Percentiles rank a stretch among this genome's conserved stretches.
These are phyloP conservation scores for Oligia latruncula DNA, from an alignment of 2,888 invertebrate species.

Conservation along the genomic window DNA sequence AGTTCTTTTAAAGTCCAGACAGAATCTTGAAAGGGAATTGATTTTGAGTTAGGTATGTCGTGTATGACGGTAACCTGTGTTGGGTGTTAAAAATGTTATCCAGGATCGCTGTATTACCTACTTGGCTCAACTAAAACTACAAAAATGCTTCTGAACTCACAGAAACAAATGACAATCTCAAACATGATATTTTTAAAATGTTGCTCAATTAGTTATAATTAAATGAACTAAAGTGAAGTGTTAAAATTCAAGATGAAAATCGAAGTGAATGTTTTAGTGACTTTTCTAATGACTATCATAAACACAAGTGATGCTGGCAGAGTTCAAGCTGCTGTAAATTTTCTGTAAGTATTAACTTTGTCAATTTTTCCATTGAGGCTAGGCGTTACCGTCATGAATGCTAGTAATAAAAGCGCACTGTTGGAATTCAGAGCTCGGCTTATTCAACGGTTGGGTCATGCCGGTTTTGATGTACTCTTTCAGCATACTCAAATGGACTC, in stretches of 20 bases:
- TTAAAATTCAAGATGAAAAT: constrained; percentile 70
- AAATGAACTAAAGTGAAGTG: constrained; percentile 42
- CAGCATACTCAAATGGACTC: too few relatives aligned
- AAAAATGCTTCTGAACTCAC: not conserved
- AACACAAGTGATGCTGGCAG: constrained; percentile 73
- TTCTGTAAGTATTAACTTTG: constrained; percentile 77
- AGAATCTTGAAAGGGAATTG: not conserved
- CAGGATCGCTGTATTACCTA: not conserved
- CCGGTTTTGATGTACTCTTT: too few relatives aligned
- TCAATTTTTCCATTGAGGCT: not conserved
- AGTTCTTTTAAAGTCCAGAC: too few relatives aligned
- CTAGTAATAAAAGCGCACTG: too few relatives aligned
- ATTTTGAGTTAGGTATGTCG: not conserved
- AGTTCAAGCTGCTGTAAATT: constrained; percentile 85
- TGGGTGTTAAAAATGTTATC: not conserved
- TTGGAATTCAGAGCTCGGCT: too few relatives aligned
- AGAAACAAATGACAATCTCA: not conserved
- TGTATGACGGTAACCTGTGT: not conserved
- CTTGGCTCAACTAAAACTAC: too few relatives aligned
- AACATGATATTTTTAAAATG: constrained; percentile 40
- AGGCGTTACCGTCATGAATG: too few relatives aligned
- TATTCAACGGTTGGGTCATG: too few relatives aligned
- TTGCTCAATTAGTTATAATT: constrained; percentile 59
- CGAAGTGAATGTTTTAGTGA: constrained; percentile 67
- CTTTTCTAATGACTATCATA: constrained; percentile 68